Conservation (phyloP, 2,797 vertebrate species). For the Coregonus suidteri region DNA sequence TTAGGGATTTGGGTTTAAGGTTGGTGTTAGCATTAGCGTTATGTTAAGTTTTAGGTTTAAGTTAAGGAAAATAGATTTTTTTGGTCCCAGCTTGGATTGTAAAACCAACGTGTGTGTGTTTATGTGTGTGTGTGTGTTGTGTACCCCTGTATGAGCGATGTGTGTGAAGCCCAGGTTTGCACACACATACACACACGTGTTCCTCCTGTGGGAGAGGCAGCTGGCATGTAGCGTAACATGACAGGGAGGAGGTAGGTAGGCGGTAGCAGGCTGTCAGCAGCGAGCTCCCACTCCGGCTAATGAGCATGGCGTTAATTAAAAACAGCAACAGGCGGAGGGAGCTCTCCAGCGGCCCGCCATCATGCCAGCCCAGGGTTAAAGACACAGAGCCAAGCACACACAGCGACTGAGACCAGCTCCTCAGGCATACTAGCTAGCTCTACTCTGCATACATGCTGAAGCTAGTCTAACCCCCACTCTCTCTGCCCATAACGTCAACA, state of each 20-base stretch:
- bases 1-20: no score
- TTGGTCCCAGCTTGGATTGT: no score
- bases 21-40: no score
- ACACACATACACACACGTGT: constrained; percentile 28
- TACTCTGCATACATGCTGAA: background rate
- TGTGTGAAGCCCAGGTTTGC: background rate
- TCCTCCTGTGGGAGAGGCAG: constrained; percentile 56
- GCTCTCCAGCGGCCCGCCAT: constrained; percentile 66
- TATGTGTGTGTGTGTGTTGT: background rate
- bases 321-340: constrained; percentile 69
- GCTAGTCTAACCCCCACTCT: no score
- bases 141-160: background rate
- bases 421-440: background rate
- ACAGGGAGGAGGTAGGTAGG: constrained; percentile 61
- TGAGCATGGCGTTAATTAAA: constrained; percentile 81
- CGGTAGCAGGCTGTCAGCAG: constrained; percentile 71
- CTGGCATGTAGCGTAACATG: constrained; percentile 66
- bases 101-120: no score
- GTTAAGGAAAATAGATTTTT: no score
- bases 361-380: constrained; percentile 70
- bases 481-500: no score
- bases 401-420: background rate
- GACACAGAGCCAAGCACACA: constrained; percentile 44
- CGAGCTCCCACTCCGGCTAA: constrained; percentile 73
- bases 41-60: no score